A percentile compares a stretch with the other conserved stretches of the same genome.
phyloP scores from a whole-genome alignment of 2,113 vertebrate genomes.

The Coregonus clupeaformis region DNA sequence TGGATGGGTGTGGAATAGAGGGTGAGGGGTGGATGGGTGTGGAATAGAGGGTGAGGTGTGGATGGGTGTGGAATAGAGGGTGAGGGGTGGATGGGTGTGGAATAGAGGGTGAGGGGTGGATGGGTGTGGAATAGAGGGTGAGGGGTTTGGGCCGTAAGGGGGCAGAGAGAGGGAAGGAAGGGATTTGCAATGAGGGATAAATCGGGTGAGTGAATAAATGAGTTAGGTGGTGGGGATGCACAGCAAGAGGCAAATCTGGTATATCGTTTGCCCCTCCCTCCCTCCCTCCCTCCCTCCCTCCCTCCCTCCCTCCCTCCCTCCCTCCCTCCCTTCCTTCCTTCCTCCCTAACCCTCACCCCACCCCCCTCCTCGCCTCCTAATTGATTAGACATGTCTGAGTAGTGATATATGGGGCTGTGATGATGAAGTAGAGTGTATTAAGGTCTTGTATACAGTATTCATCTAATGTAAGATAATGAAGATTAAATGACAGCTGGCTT shows the following conservation, averaged over 20 bases:
- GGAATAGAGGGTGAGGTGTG: too few species aligned
- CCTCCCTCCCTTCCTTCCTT: constrained; percentile 1
- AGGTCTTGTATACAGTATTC: constrained; percentile 17
- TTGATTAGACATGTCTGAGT: constrained; percentile 27
- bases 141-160: not conserved
- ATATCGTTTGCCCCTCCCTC: not conserved
- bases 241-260: constrained; percentile 9
- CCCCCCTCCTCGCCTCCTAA: constrained; percentile 24
- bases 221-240: constrained; percentile 17
- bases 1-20: too few species aligned
- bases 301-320: not conserved
- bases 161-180: not conserved
- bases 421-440: constrained; percentile 15
- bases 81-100: too few species aligned
- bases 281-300: not conserved
- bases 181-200: constrained; percentile 14
- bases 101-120: too few species aligned
- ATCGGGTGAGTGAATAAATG: not conserved
- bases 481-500: not conserved
- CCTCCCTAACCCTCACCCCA: not conserved
- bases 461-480: constrained; percentile 13
- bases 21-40: too few species aligned
- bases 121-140: too few species aligned
- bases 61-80: too few species aligned
- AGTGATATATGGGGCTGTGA: constrained; percentile 10